A percentile compares a stretch with the other conserved stretches of the same genome.
These are phyloP conservation scores for Clupea harengus DNA, from an alignment of 2,113 vertebrate species.

Conservation along the genomic window DNA sequence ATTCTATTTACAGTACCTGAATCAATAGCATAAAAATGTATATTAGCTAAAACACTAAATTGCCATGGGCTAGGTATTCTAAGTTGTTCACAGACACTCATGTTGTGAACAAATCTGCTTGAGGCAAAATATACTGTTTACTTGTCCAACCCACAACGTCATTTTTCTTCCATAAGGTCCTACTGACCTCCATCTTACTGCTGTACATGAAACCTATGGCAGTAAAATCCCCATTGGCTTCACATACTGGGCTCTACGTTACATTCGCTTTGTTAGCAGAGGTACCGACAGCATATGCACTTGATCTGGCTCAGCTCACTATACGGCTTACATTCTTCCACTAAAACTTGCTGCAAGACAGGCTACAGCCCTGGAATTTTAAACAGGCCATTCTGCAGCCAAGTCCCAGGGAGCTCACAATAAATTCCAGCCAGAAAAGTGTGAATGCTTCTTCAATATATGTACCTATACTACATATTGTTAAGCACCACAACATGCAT, in stretches of 20 bases:
- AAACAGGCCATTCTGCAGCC: background rate
- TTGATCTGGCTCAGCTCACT: slow-evolving; percentile 44
- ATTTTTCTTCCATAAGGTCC: background rate
- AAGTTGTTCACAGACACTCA: background rate
- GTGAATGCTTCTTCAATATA: background rate
- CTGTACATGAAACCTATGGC: background rate
- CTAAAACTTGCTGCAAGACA: background rate
- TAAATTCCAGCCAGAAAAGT: background rate
- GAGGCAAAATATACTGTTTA: background rate
- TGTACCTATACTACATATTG: background rate
- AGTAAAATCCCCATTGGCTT: background rate
- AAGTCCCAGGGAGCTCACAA: background rate
- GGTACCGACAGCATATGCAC: slow-evolving; percentile 30
- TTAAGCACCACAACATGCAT: background rate
- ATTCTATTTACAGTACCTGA: slow-evolving; percentile 15
- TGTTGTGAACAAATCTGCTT: background rate
- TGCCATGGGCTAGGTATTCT: background rate
- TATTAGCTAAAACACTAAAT: background rate
- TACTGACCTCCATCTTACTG: background rate
- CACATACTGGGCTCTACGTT: slow-evolving; percentile 21
- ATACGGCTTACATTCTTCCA: slow-evolving; percentile 57
- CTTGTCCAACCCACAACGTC: background rate
- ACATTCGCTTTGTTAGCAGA: slow-evolving; percentile 59
- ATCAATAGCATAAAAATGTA: background rate
- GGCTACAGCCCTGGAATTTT: background rate